Evolutionary conservation across 1,140 invertebrate species (phyloP).

Genomic region (Harpegnathos saltator): DNA sequence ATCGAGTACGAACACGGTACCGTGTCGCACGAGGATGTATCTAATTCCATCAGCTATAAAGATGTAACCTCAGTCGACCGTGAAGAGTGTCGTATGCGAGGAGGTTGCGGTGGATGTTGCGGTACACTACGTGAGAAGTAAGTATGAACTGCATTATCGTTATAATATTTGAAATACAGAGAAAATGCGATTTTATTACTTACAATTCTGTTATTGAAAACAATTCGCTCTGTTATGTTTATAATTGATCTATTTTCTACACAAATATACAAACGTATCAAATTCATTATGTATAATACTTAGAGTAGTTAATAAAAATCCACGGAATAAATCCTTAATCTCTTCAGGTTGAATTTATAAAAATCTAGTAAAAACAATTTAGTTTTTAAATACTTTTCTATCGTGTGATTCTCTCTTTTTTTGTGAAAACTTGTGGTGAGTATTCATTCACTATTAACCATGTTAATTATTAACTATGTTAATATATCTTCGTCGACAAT

Average conservation of each 20-base stretch:
- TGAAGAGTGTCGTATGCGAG: constrained; percentile 75
- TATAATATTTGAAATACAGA: too few species aligned
- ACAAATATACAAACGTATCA: too few species aligned
- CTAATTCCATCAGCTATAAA: background rate
- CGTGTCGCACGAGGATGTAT: constrained; percentile 47
- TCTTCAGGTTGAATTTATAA: background rate
- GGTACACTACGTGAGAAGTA: constrained; percentile 41
- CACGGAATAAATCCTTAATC: too few species aligned
- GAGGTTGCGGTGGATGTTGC: constrained; percentile 73
- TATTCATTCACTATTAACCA: too few species aligned
- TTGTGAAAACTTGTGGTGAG: too few species aligned
- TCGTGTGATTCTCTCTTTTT: too few species aligned
- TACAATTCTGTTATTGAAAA: background rate
- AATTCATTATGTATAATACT: too few species aligned
- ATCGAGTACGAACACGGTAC: constrained; percentile 63
- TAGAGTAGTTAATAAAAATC: too few species aligned
- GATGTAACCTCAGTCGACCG: background rate
- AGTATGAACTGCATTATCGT: constrained; percentile 14
- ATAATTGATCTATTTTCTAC: too few species aligned
- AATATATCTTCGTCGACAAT: too few species aligned
- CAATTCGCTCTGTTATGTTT: too few species aligned
- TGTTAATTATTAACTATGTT: too few species aligned
- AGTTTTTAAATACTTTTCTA: background rate
- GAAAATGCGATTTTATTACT: background rate
- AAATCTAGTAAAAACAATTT: background rate